phyloP scores from a whole-genome alignment of 2,113 vertebrate species.

The Hydrochoerus hydrochaeris region DNA sequence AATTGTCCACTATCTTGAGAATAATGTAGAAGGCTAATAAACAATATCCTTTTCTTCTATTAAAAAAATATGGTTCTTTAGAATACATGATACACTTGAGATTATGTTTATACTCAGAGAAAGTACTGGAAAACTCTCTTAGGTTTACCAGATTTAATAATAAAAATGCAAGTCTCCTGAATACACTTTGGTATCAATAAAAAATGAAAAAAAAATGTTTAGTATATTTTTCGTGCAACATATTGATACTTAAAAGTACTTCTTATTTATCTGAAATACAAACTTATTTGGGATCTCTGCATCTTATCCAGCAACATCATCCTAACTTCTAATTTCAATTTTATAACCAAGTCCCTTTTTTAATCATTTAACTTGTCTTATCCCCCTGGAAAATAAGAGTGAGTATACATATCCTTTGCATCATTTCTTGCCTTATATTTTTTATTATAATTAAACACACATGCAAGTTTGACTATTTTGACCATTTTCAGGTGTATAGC shows the following conservation, averaged over 20 bases:
- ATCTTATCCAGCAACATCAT: not conserved
- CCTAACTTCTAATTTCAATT: constrained; percentile 13
- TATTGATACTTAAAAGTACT: not conserved
- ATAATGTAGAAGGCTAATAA: not conserved
- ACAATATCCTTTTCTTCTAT: not conserved
- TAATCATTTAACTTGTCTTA: not conserved
- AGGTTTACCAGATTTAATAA: not conserved
- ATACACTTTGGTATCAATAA: not conserved
- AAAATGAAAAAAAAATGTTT: not conserved
- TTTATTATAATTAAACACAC: not conserved
- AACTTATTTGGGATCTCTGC: not conserved
- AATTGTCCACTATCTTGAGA: not conserved
- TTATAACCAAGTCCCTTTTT: not conserved
- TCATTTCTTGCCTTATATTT: not conserved
- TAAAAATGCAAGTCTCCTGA: not conserved
- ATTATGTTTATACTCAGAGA: not conserved
- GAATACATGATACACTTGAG: not conserved
- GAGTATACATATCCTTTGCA: not conserved
- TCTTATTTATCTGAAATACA: not conserved
- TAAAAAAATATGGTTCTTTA: not conserved
- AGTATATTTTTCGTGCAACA: not conserved
- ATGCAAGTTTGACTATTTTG: not conserved
- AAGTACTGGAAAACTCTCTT: not conserved
- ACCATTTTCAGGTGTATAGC: not conserved
- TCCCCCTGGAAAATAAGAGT: not conserved